Conservation (phyloP, 2,888 invertebrate genomes). For the Epicampocera succincta region DNA sequence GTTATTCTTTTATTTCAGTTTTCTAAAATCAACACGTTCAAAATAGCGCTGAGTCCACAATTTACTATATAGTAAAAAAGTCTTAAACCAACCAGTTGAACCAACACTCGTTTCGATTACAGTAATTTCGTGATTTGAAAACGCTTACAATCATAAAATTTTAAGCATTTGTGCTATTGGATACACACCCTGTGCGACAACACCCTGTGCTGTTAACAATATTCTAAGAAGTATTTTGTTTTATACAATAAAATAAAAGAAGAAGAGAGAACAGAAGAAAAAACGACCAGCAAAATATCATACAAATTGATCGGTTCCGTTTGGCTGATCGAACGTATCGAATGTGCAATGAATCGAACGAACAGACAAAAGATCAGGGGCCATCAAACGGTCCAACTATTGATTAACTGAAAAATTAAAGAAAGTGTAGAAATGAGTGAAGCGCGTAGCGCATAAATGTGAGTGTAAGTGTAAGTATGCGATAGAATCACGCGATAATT, state of each 20-base stretch:
- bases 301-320: constrained; percentile 82
- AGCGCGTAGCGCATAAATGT: constrained; percentile 71
- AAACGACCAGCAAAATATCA: no score
- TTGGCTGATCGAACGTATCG: constrained; percentile 80
- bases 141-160: no score
- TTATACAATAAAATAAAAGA: constrained; percentile 68
- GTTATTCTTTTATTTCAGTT: no score
- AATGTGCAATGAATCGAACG: constrained; percentile 67
- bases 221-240: neutral
- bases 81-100: no score
- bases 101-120: no score
- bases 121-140: no score
- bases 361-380: constrained; percentile 45
- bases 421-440: constrained; percentile 46
- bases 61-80: no score
- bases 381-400: constrained; percentile 26
- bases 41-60: no score
- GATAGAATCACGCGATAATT: constrained; percentile 80
- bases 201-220: constrained; percentile 26
- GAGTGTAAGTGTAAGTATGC: constrained; percentile 78
- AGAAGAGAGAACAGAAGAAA: no score
- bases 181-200: neutral
- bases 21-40: no score
- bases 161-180: no score
- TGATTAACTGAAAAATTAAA: constrained; percentile 38